Evolutionary conservation across 2,113 vertebrate species (phyloP).

Genomic region (Seriola rivoliana): DNA sequence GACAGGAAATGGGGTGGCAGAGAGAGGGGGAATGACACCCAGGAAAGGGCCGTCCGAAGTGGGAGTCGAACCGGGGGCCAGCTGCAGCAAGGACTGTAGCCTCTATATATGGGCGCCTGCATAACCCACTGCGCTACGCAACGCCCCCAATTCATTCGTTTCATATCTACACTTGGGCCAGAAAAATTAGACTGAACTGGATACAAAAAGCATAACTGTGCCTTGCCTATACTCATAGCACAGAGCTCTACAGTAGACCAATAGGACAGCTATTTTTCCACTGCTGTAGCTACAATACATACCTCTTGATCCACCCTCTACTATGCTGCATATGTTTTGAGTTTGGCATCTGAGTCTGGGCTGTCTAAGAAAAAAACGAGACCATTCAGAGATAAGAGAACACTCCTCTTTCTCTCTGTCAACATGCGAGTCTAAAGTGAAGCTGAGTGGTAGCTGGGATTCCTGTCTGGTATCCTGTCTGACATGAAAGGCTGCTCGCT

Average conservation of each 20-base stretch:
- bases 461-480: constrained; percentile 84
- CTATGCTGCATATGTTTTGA: constrained; percentile 67
- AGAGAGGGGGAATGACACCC: too few relatives aligned
- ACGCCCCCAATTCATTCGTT: not conserved
- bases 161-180: not conserved
- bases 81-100: too few relatives aligned
- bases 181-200: not conserved
- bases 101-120: too few relatives aligned
- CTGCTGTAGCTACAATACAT: constrained; percentile 34
- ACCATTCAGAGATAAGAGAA: constrained; percentile 75
- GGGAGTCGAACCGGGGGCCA: too few relatives aligned
- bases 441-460: constrained; percentile 80
- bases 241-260: constrained; percentile 12
- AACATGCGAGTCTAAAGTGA: constrained; percentile 80
- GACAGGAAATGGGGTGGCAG: too few relatives aligned
- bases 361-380: constrained; percentile 63
- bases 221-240: not conserved
- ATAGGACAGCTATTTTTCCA: not conserved
- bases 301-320: constrained; percentile 46
- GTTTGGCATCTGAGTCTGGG: constrained; percentile 71
- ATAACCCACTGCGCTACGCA: too few relatives aligned
- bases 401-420: constrained; percentile 76
- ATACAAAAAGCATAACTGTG: not conserved
- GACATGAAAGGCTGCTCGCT: constrained; percentile 84
- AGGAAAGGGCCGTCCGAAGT: too few relatives aligned